These are phyloP conservation scores for Thyatira batis DNA, from an alignment of 2,888 invertebrate genomes.

Conservation along the genomic window DNA sequence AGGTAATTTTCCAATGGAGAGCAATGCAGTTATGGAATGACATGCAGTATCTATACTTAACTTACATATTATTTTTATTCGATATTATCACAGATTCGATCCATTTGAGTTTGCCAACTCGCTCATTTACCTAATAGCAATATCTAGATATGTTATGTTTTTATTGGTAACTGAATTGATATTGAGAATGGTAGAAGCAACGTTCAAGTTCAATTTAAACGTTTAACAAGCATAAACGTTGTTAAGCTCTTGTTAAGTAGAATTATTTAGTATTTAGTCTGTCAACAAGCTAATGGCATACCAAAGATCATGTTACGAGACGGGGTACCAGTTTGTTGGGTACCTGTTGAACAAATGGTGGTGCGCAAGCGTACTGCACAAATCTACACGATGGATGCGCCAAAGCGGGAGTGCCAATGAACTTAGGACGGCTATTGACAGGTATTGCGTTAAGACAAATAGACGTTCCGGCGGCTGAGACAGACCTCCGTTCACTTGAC, in stretches of 20 bases:
- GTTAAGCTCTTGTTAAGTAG: conserved; percentile 58
- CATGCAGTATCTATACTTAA: no score
- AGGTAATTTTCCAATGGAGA: background rate
- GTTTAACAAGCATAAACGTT: conserved; percentile 46
- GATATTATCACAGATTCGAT: no score
- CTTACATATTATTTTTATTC: no score
- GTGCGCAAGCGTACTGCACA: conserved; percentile 67
- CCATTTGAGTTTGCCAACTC: no score
- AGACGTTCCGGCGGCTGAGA: conserved; percentile 73
- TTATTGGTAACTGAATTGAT: conserved; percentile 21
- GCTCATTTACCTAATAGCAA: no score
- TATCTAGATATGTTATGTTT: background rate
- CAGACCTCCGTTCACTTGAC: conserved; percentile 77
- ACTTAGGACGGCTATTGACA: conserved; percentile 80
- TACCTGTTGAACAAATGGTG: conserved; percentile 59
- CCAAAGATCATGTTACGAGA: conserved; percentile 70
- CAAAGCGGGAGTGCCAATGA: conserved; percentile 79
- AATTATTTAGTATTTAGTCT: conserved; percentile 71
- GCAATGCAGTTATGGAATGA: no score
- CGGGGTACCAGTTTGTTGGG: conserved; percentile 69
- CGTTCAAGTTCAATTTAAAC: conserved; percentile 39
- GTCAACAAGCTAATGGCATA: conserved; percentile 77
- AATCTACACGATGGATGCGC: conserved; percentile 76
- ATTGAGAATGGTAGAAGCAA: conserved; percentile 38
- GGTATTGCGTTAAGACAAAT: conserved; percentile 82